Conservation (phyloP, 2,888 invertebrate species). For the Protonemura montana region DNA sequence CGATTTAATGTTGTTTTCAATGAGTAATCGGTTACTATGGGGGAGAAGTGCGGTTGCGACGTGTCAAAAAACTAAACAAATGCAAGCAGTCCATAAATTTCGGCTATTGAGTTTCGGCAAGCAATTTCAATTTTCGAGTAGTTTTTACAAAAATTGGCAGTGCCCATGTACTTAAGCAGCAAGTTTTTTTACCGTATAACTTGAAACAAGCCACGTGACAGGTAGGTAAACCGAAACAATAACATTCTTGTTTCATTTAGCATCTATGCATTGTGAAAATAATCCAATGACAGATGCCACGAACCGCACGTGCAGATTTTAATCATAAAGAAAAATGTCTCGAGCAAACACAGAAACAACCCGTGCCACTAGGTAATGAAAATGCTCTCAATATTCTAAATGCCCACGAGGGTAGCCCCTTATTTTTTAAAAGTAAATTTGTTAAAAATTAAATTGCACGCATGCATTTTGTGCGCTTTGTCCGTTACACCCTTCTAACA, state of each 20-base stretch:
- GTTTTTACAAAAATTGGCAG: not conserved
- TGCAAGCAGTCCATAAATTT: not conserved
- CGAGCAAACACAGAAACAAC: not conserved
- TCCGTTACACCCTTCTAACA: not conserved
- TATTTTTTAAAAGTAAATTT: not conserved
- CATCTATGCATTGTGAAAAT: too few relatives aligned
- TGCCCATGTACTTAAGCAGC: not conserved
- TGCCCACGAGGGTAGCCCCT: not conserved
- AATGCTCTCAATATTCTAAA: not conserved
- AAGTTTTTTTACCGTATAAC: not conserved
- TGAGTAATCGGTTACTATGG: not conserved
- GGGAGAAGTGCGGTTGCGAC: not conserved
- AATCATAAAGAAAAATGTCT: not conserved
- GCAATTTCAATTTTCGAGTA: not conserved
- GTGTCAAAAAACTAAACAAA: not conserved
- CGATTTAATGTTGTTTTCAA: not conserved
- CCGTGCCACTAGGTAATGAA: not conserved
- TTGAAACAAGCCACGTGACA: not conserved
- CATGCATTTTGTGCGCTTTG: not conserved
- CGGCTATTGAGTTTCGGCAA: not conserved
- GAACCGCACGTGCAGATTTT: too few relatives aligned
- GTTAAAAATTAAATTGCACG: slow-evolving; percentile 1
- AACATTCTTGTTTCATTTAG: too few relatives aligned
- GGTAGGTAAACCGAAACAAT: not conserved
- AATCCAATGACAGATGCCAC: too few relatives aligned